Conservation (phyloP, 1,140 invertebrate genomes). For the Bombus balteatus region DNA sequence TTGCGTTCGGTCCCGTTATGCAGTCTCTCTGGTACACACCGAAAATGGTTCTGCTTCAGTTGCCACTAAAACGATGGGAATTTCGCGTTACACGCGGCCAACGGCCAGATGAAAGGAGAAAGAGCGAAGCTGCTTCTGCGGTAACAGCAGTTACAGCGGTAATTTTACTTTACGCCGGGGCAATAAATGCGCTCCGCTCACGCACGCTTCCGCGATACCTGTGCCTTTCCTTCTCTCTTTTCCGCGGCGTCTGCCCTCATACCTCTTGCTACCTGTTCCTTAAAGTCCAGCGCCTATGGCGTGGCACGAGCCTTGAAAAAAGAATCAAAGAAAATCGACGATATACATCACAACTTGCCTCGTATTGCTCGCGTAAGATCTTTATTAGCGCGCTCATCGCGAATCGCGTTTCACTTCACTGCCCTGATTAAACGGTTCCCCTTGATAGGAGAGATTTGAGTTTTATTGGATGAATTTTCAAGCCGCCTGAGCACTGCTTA, state of each 20-base stretch:
- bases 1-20: constrained; percentile 47
- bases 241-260: not conserved
- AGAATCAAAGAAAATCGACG: constrained; percentile 32
- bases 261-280: constrained; percentile 12
- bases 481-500: not conserved
- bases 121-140: constrained; percentile 58
- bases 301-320: constrained; percentile 46
- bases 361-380: constrained; percentile 35
- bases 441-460: too few relatives aligned
- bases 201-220: constrained; percentile 74
- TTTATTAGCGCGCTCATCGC: constrained; percentile 42
- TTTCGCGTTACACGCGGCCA: constrained; percentile 66
- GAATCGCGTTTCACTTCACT: not conserved
- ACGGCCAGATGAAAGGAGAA: constrained; percentile 48
- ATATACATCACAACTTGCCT: constrained; percentile 9
- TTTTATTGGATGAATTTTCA: not conserved
- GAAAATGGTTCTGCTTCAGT: constrained; percentile 75
- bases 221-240: constrained; percentile 7
- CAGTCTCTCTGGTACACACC: constrained; percentile 66
- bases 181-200: constrained; percentile 77
- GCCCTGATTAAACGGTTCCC: not conserved
- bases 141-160: constrained; percentile 73
- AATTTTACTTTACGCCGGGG: constrained; percentile 76
- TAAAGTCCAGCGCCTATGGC: constrained; percentile 17
- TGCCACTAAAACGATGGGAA: constrained; percentile 78